A percentile compares a stretch with the other conserved stretches of the same genome.
Evolutionary conservation across 2,113 vertebrate species (phyloP).

Genomic region (Macquaria australasica): DNA sequence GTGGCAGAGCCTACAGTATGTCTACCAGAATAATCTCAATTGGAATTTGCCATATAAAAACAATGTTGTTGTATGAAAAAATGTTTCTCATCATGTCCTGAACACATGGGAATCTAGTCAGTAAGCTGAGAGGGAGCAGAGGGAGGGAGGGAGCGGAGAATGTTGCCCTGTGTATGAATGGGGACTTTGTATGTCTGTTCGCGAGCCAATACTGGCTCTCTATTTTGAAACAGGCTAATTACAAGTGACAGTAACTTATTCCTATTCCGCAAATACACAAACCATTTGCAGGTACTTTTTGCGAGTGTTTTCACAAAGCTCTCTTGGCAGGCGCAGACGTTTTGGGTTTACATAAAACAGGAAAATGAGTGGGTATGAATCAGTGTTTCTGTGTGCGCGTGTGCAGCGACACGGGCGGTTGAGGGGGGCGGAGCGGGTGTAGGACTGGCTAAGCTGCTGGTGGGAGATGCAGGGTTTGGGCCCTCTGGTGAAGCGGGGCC

Average conservation of each 20-base stretch:
- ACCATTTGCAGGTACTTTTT: constrained; percentile 83
- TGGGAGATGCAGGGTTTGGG: constrained; percentile 34
- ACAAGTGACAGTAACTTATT: constrained; percentile 82
- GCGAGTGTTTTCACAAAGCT: constrained; percentile 78
- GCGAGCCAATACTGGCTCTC: constrained; percentile 70
- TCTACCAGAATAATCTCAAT: constrained; percentile 53
- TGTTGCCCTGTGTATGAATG: constrained; percentile 74
- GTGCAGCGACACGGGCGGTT: constrained; percentile 63
- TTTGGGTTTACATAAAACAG: constrained; percentile 74
- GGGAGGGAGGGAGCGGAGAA: constrained; percentile 37
- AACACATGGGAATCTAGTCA: constrained; percentile 64
- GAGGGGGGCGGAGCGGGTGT: not conserved
- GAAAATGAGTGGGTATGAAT: constrained; percentile 74
- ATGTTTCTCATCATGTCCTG: constrained; percentile 52
- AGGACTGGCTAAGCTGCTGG: constrained; percentile 30
- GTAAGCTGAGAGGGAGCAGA: constrained; percentile 57
- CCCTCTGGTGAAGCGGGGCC: constrained; percentile 52
- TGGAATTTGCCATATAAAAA: constrained; percentile 54
- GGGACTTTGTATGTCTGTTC: constrained; percentile 73
- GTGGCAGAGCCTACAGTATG: constrained; percentile 23
- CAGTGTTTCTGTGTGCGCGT: constrained; percentile 68
- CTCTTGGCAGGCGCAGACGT: constrained; percentile 69
- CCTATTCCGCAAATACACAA: constrained; percentile 79
- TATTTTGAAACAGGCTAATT: constrained; percentile 78
- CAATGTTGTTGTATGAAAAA: constrained; percentile 38